phyloP scores from a whole-genome alignment of 2,113 vertebrate species.

The Hystrix cristata region DNA sequence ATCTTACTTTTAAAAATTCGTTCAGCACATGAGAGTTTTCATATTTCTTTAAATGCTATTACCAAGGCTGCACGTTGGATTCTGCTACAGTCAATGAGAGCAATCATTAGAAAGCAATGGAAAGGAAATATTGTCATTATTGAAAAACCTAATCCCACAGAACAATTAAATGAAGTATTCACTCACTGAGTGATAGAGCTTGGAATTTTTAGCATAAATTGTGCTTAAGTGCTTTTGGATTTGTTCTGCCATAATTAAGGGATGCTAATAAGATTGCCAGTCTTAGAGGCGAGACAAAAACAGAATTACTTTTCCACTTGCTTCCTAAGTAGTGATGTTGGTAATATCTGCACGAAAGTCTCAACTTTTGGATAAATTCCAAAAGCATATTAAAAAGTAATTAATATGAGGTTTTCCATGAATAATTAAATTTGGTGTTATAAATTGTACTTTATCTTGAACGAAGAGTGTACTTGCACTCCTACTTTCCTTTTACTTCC shows the following conservation, averaged over 20 bases:
- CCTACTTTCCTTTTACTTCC: conserved; percentile 74
- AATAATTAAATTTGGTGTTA: conserved; percentile 78
- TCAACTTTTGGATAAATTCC: conserved; percentile 65
- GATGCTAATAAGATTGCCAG: conserved; percentile 79
- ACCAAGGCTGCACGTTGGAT: not conserved
- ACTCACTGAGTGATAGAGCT: not conserved
- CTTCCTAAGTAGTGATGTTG: conserved; percentile 78
- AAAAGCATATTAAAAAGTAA: conserved; percentile 71
- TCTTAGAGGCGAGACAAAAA: conserved; percentile 74
- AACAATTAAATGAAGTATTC: conserved; percentile 55
- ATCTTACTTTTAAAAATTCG: not conserved
- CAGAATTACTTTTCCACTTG: conserved; percentile 75
- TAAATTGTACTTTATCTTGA: conserved; percentile 73
- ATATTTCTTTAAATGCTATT: conserved; percentile 42
- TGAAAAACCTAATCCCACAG: conserved; percentile 16
- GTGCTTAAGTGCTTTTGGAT: conserved; percentile 55
- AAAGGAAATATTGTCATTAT: conserved; percentile 52
- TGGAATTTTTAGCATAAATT: conserved; percentile 69
- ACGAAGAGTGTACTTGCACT: conserved; percentile 77
- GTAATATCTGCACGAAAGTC: conserved; percentile 83
- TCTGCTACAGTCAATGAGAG: not conserved
- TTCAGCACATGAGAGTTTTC: not conserved
- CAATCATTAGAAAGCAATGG: conserved; percentile 15
- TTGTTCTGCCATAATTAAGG: conserved; percentile 82
- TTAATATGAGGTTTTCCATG: conserved; percentile 75